phyloP scores from a whole-genome alignment of 1,140 invertebrate genomes.

The Aphelinus certus region DNA sequence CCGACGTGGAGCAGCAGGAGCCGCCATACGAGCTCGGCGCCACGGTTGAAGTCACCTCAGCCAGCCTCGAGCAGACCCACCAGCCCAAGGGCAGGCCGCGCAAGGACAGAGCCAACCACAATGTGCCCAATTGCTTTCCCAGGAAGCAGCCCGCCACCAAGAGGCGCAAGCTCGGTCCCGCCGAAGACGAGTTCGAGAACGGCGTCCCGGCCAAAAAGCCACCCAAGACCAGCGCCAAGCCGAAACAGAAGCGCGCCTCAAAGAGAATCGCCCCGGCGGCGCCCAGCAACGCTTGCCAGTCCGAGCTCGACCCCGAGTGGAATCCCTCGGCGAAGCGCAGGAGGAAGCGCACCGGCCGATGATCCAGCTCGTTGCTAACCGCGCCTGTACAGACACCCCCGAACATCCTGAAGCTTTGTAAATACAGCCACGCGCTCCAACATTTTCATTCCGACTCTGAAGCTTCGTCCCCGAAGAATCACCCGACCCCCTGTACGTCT shows the following conservation, averaged over 20 bases:
- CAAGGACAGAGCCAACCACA: conserved; percentile 18
- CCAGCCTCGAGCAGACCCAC: background rate
- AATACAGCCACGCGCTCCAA: no score
- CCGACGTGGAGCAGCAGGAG: conserved; percentile 39
- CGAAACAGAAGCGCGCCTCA: conserved; percentile 50
- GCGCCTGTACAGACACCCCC: no score
- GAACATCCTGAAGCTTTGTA: no score
- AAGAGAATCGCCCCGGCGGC: conserved; percentile 58
- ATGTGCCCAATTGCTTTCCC: conserved; percentile 19
- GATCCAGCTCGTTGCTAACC: conserved; percentile 43
- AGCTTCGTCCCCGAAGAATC: no score
- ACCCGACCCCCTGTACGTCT: background rate
- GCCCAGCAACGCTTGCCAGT: conserved; percentile 53
- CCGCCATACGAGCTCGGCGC: conserved; percentile 11
- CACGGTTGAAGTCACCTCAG: conserved; percentile 17
- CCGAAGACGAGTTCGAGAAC: conserved; percentile 10
- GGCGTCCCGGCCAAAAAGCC: conserved; percentile 10
- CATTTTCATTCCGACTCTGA: no score
- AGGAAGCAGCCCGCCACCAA: conserved; percentile 2
- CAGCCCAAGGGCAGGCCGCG: background rate
- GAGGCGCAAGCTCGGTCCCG: background rate
- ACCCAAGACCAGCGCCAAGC: background rate
- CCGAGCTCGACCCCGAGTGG: conserved; percentile 56
- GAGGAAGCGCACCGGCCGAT: conserved; percentile 58
- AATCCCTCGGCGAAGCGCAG: conserved; percentile 54